Base-by-base conservation (phyloP, 2,888 invertebrate species). In the Oxystoma pomonae region DNA sequence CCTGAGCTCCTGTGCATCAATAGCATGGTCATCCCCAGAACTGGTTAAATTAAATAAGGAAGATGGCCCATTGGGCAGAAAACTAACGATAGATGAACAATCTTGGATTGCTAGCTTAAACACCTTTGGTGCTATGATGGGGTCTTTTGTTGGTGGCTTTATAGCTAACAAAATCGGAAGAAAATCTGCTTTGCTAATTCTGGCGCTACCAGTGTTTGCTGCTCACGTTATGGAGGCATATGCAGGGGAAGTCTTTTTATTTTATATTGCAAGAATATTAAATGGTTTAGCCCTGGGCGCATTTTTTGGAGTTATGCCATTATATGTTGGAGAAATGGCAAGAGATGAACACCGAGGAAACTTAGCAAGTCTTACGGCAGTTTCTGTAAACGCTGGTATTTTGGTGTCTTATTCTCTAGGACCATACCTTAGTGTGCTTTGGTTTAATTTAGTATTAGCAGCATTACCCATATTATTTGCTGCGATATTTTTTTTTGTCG, bases 1-100 rank as follows among this genome's bases (percentile, higher is more conserved):
- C 9, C 64, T 65, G 53, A 57, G 65, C 16, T 61, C 64, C 22
- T 65, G 67, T 9, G 69, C 69, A 9, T 65, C 61, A 7, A 64
- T 81, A 19, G 80, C 79, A 2, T 83, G 83, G 82, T 79, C 81
- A 0, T 73, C 74, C 1, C 73, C 74, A 16, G 69, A 68, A 57
- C 61, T 70, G 17, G 50, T 63, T 0, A 67, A 69, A 57, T 58
- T 74, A 2, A 35, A 35, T 12, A 35, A 35, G 3, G 20, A 59
- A 7, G 62, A 65, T 35, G 49, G 49, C 50, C 63, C 64, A 3
- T 49, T 66, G 16, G 59, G 55, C 1, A 56, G 57, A 49, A 66
- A 65, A 21, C 9, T 65, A 17, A 65, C 62, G 1, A 35, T 53
- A 2, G 16, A 51, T 1, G 61, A 68, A 58, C 49, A 58, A 49